Evolutionary conservation across 2,888 invertebrate genomes (phyloP), one percentile per base, ranked within the genome.

Genomic region (Catonia carolina): DNA sequence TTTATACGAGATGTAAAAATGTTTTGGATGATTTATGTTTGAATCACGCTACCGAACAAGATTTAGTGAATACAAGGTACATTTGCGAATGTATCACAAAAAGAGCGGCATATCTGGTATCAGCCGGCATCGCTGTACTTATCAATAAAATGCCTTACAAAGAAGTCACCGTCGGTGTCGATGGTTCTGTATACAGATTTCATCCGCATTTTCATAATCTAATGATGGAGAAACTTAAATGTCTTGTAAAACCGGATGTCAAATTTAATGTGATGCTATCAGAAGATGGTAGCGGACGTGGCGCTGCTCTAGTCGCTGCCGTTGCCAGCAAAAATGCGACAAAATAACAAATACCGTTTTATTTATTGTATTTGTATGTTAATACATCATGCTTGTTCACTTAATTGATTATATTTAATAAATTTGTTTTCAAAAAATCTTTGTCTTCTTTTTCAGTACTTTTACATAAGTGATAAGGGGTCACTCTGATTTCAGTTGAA

Each of bases 121-220:
- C 95, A 0, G 91, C 95, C 53, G 94, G 92, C 54, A 81, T 90
- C 62, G 89, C 96, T 6, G 83, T 86, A 41, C 78, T 99, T 42
- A 80, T 99, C 65, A 91, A 95, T 73, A 91, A 91, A 75, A 94
- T 98, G 84, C 78, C 81, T 61, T 86, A 92, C 69, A 83, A 88
- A 15, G 81, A 82, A 65, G 82, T 79, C 17, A 79, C 80, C 0
- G 79, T 83, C 10, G 83, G 78, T 14, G 80, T 83, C 31, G 83
- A 83, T 67, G 82, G 82, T 27, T 79, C 79, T 12, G 76, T 83
- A n/a, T 83, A 80, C 68, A 84, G 96, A 67, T 95, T 88, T 79
- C 97, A 98, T 75, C 97, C 97, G 6, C 89, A 91, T 76, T 97
- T 97, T 81, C 93, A 95, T 73, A 82, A 90, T 72, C 82, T 95